phyloP scores from a whole-genome alignment of 2,113 vertebrate genomes.

The Austrofundulus limnaeus region DNA sequence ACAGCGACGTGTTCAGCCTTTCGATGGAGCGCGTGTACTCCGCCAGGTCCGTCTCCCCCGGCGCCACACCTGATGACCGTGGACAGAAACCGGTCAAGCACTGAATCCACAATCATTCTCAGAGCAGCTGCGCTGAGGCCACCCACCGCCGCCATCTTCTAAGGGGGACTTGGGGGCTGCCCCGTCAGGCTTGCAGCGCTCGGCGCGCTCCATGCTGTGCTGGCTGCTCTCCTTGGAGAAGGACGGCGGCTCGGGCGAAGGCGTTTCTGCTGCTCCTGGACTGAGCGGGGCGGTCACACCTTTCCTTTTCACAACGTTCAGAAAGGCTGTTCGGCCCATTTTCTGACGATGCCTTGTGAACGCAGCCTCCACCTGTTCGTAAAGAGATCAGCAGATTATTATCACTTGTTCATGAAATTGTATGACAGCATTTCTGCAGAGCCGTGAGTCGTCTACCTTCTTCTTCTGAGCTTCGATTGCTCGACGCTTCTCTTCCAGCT shows the following conservation, averaged over 20 bases:
- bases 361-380: constrained; percentile 86
- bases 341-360: constrained; percentile 93
- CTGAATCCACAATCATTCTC: background rate
- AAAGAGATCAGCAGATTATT: background rate
- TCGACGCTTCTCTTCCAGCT: constrained; percentile 92
- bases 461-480: constrained; percentile 98
- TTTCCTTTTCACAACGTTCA: constrained; percentile 93
- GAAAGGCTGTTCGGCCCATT: constrained; percentile 96
- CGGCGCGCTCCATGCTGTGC: constrained; percentile 54
- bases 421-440: background rate
- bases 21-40: constrained; percentile 96
- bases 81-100: background rate
- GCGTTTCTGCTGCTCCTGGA: constrained; percentile 77
- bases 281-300: constrained; percentile 83
- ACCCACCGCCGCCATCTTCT: constrained; percentile 82
- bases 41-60: constrained; percentile 84
- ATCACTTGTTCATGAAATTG: background rate
- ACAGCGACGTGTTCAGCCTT: constrained; percentile 89
- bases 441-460: constrained; percentile 68
- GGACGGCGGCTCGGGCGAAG: constrained; percentile 56
- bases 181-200: constrained; percentile 77
- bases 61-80: constrained; percentile 45
- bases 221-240: constrained; percentile 29
- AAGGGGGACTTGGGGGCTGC: constrained; percentile 86
- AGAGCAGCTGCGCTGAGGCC: background rate